Evolutionary conservation across 35 echinoderm and acorn worm species (phyloP).

Genomic region (Anneissia japonica): DNA sequence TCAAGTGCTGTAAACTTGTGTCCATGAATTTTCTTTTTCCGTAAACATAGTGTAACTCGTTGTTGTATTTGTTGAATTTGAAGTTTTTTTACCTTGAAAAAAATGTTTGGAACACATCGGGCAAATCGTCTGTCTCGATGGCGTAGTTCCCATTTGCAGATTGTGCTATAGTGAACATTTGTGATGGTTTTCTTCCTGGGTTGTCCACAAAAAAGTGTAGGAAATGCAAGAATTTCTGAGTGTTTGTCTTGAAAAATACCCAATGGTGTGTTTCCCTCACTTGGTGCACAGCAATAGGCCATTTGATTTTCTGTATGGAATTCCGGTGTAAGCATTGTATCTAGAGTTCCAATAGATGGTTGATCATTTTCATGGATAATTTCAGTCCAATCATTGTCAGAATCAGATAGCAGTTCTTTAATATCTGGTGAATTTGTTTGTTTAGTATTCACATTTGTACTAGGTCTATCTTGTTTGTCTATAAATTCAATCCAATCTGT

Average conservation of each 20-base stretch:
- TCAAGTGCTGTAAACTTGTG: constrained; percentile 22
- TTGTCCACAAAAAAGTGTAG: constrained; percentile 42
- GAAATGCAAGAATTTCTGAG: constrained; percentile 44
- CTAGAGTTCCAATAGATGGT: constrained; percentile 23
- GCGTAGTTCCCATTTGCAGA: constrained; percentile 27
- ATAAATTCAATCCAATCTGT: constrained; percentile 29
- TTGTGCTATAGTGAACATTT: constrained; percentile 24
- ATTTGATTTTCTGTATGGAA: background rate
- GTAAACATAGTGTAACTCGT: background rate
- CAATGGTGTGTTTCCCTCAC: constrained; percentile 39
- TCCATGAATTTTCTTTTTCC: constrained; percentile 13
- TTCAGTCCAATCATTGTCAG: constrained; percentile 48
- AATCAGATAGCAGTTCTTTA: background rate
- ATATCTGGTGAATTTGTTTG: background rate
- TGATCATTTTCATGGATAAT: background rate
- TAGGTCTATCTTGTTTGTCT: background rate
- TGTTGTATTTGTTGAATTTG: constrained; percentile 9
- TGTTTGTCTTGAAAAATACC: constrained; percentile 48
- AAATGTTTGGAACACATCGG: constrained; percentile 38
- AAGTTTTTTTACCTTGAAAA: constrained; percentile 13
- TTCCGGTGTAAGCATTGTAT: constrained; percentile 37
- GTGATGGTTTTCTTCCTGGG: background rate
- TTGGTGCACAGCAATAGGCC: constrained; percentile 30
- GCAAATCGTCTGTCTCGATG: constrained; percentile 23
- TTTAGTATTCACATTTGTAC: background rate